Evolutionary conservation across 2,113 vertebrate species (phyloP), one percentile per base, ranked within the genome.

Genomic region (Melozone crissalis): DNA sequence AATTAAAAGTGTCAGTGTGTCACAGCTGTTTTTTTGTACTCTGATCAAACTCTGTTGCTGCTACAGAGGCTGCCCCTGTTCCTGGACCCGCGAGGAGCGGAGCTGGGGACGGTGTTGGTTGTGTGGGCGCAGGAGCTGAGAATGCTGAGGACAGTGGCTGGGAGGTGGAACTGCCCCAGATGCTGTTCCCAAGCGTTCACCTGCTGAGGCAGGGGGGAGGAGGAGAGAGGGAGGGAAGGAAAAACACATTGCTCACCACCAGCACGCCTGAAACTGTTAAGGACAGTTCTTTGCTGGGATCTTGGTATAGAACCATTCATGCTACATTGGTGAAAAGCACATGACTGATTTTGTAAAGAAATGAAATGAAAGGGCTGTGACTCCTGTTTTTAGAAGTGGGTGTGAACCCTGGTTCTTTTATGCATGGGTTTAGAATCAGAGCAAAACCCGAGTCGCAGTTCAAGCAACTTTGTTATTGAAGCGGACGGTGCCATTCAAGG

Each of bases 31-130:
- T 61, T 82, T 87, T 67, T 68, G 20, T 74, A 51, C 31, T 20
- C 39, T 1, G 13, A 7, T 77, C 13, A 28, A 31, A 15, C 19
- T 39, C 62, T 51, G 31, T 39, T 35, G 78, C 75, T 57, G 75
- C 55, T 26, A 3, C n/a, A 33, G 75, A 31, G 9, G 31, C 54
- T 23, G 51, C 33, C 26, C 13, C 16, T 0, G 1, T 59, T 55
- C 18, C 2, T 5, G 27, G 58, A 73, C 39, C 43, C 0, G 1
- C 0, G 0, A 41, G 41, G 43, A 79, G 57, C 1, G 0, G 80
- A 51, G 67, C 82, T 67, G 62, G 44, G 81, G 7, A 73, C 4
- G 0, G 58, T 5, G 15, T 28, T 74, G 66, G 21, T 12, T 28
- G 19, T 66, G 2, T 65, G 43, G 51, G 31, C 0, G 0, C 68